Conservation (phyloP, 2,113 vertebrate species). For the Ondatra zibethicus region DNA sequence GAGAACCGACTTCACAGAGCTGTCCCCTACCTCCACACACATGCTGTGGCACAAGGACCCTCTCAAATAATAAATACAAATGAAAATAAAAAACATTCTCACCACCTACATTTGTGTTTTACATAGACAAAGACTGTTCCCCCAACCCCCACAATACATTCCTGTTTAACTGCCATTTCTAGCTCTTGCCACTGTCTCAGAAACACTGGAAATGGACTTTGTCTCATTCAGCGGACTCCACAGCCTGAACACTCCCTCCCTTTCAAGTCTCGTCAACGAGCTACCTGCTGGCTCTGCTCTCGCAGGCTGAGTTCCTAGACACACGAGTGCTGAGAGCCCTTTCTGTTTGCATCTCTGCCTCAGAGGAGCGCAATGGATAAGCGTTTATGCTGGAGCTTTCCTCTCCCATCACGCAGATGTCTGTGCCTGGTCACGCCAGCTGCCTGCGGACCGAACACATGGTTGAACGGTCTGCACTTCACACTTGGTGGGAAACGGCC, state of each 20-base stretch:
- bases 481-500: neutral
- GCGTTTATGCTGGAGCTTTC: neutral
- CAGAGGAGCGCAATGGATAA: neutral
- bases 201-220: neutral
- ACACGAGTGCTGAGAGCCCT: neutral
- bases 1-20: neutral
- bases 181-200: neutral
- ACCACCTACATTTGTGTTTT: neutral
- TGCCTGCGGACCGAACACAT: accelerated
- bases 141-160: neutral
- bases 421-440: neutral
- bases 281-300: neutral
- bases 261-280: neutral
- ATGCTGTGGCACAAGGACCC: too few species aligned
- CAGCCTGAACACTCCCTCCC: neutral
- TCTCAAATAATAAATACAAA: neutral
- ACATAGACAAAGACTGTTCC: neutral
- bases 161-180: neutral
- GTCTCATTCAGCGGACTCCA: neutral
- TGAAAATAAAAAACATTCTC: neutral
- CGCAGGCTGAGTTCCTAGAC: neutral
- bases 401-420: neutral
- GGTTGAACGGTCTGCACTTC: neutral
- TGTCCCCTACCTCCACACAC: neutral
- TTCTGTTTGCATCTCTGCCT: neutral